Evolutionary conservation across 1,140 invertebrate genomes (phyloP).

Genomic region (Trissolcus basalis): DNA sequence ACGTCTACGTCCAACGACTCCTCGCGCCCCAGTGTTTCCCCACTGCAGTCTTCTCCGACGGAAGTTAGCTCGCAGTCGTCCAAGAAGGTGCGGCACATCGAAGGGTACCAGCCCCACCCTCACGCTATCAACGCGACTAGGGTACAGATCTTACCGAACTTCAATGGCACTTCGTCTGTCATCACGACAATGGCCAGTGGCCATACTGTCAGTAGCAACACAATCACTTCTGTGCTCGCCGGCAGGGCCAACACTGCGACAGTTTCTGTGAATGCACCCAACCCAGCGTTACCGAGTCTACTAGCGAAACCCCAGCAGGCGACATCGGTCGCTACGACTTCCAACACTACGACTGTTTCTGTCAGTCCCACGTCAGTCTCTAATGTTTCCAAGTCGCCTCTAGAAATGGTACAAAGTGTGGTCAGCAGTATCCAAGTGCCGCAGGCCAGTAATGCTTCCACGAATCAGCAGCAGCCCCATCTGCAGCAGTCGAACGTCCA

Average conservation of each 20-base stretch:
- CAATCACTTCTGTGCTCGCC: conserved; percentile 85
- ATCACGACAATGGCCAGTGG: conserved; percentile 86
- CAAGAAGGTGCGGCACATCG: conserved; percentile 62
- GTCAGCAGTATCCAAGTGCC: conserved; percentile 85
- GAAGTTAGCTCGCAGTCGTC: conserved; percentile 51
- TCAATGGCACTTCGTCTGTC: conserved; percentile 70
- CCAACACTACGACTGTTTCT: conserved; percentile 47
- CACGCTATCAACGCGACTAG: conserved; percentile 67
- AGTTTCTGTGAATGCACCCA: conserved; percentile 82
- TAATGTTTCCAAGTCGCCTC: conserved; percentile 81
- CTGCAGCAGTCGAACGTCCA: conserved; percentile 61
- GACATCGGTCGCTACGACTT: conserved; percentile 1
- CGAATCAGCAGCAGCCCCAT: conserved; percentile 58
- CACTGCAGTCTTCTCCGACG: conserved; percentile 58
- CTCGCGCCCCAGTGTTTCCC: conserved; percentile 59
- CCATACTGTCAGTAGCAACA: conserved; percentile 83
- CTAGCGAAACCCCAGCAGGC: conserved; percentile 61
- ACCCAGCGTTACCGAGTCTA: conserved; percentile 68
- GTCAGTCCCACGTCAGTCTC: conserved; percentile 61
- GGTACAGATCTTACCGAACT: conserved; percentile 64
- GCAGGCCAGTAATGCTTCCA: conserved; percentile 68
- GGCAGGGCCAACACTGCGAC: conserved; percentile 85
- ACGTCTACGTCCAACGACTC: conserved; percentile 54
- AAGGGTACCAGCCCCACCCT: conserved; percentile 72
- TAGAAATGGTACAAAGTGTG: conserved; percentile 88